Conservation (phyloP, 2,113 vertebrate genomes). For the Macrotis lagotis region DNA sequence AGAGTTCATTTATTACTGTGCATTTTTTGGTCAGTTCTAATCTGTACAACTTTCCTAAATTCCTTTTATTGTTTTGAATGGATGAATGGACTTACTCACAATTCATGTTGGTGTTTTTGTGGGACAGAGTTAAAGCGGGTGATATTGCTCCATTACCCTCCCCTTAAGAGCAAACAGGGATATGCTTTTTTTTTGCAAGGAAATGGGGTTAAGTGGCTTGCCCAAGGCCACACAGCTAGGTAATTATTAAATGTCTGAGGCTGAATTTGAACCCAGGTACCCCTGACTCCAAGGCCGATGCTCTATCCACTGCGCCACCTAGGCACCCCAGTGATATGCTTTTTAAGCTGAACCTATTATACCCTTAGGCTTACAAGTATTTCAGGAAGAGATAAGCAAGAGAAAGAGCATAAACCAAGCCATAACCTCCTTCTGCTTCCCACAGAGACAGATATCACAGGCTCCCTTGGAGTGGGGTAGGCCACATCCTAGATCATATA, state of each 20-base stretch:
- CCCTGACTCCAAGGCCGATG: no score
- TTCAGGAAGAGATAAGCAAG: not conserved
- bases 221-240: no score
- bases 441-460: not conserved
- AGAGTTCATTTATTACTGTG: not conserved
- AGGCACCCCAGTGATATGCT: not conserved
- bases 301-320: no score
- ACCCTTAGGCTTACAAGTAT: not conserved
- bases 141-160: not conserved
- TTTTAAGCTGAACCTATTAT: not conserved
- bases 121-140: not conserved
- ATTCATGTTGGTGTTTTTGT: not conserved
- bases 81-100: not conserved
- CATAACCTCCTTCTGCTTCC: not conserved
- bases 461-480: not conserved
- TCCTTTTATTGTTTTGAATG: not conserved
- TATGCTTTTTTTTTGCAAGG: no score
- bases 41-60: not conserved
- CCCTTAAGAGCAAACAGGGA: not conserved
- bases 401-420: not conserved
- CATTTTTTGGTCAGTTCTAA: not conserved
- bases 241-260: no score
- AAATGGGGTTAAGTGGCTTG: no score
- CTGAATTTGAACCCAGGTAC: no score
- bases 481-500: not conserved